Percentiles rank a stretch among this genome's conserved stretches.
These are phyloP conservation scores for Manduca sexta DNA, from an alignment of 1,140 invertebrate species.

Conservation along the genomic window DNA sequence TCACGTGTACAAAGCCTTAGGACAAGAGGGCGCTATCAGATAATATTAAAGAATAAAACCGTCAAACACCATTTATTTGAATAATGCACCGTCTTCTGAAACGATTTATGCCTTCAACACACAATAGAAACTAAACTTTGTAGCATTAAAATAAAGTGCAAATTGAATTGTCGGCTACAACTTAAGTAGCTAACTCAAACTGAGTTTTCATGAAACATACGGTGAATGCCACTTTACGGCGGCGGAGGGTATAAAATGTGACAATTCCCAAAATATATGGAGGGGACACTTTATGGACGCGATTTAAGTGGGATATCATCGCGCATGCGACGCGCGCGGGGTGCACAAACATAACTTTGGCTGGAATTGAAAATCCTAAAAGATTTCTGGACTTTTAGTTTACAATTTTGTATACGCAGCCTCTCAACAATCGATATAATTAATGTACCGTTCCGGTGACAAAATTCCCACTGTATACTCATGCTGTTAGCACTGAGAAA, in stretches of 20 bases:
- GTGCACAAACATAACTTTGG: no score
- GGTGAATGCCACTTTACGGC: slow-evolving; percentile 23
- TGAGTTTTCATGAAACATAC: slow-evolving; percentile 34
- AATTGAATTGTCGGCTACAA: not conserved
- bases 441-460: no score
- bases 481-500: no score
- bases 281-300: slow-evolving; percentile 17
- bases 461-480: no score
- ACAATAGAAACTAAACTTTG: not conserved
- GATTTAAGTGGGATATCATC: slow-evolving; percentile 12
- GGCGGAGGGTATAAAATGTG: slow-evolving; percentile 23
- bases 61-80: slow-evolving; percentile 56
- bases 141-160: not conserved
- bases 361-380: no score
- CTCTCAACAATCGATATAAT: no score
- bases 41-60: slow-evolving; percentile 52
- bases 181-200: slow-evolving; percentile 11
- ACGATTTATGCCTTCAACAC: slow-evolving; percentile 5
- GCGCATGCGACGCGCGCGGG: not conserved
- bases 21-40: slow-evolving; percentile 3
- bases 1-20: no score
- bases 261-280: slow-evolving; percentile 11
- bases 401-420: no score
- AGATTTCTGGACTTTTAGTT: no score
- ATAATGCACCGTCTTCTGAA: slow-evolving; percentile 28